A percentile compares a stretch with the other conserved stretches of the same genome.
Evolutionary conservation across 2,797 vertebrate species (phyloP).

Genomic region (Falco concolor): DNA sequence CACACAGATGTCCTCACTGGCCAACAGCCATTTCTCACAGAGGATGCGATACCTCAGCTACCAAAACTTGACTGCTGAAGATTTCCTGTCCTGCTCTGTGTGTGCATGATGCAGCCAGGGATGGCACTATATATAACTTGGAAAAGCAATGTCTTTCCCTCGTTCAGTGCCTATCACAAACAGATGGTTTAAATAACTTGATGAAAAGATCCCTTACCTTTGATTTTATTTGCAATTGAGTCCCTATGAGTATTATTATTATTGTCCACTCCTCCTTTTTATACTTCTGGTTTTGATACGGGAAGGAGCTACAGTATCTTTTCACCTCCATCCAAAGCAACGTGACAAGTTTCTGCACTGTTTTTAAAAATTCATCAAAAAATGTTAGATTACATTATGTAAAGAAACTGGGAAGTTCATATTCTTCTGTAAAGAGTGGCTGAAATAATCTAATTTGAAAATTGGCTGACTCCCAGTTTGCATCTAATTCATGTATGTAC

Average conservation of each 20-base stretch:
- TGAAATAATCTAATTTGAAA: background rate
- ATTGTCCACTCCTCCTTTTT: background rate
- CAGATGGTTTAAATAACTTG: background rate
- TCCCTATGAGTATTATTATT: background rate
- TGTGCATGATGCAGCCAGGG: background rate
- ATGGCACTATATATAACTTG: background rate
- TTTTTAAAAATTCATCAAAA: background rate
- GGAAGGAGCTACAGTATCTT: background rate
- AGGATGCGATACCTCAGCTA: background rate
- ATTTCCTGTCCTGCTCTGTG: background rate
- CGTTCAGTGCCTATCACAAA: background rate
- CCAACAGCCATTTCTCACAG: background rate
- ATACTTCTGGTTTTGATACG: background rate
- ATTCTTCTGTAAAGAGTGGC: background rate
- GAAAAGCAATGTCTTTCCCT: background rate
- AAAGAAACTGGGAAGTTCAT: background rate
- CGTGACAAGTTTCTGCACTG: background rate
- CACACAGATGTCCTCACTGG: constrained; percentile 5
- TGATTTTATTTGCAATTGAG: background rate
- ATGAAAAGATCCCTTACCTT: background rate
- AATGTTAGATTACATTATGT: background rate
- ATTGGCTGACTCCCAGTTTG: background rate
- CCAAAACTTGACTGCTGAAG: background rate
- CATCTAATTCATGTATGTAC: background rate
- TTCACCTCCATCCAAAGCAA: background rate